Conservation (phyloP, 2,888 invertebrate genomes). For the Acanthacorydalis orientalis region DNA sequence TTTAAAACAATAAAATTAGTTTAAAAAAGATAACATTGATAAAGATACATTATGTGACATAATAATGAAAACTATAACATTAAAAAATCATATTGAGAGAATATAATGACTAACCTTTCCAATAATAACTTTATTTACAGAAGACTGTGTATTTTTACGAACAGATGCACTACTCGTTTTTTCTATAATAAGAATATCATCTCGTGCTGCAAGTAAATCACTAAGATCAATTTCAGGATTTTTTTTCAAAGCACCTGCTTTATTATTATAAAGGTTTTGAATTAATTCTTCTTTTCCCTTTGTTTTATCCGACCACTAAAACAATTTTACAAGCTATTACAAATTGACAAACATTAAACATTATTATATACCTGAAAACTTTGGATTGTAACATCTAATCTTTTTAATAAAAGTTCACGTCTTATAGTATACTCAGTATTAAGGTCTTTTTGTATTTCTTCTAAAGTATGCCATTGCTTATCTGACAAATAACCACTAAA, state of each 20-base stretch:
- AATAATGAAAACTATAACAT: no score
- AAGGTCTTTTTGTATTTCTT: conserved; percentile 51
- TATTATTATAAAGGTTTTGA: conserved; percentile 35
- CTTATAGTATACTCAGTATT: conserved; percentile 68
- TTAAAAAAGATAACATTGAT: no score
- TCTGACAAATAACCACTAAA: conserved; percentile 53
- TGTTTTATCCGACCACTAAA: conserved; percentile 69
- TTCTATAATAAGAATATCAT: conserved; percentile 71
- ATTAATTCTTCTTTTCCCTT: conserved; percentile 58
- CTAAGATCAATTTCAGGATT: conserved; percentile 53
- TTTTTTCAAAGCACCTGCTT: conserved; percentile 31
- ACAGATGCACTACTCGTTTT: conserved; percentile 82
- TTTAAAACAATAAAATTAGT: no score
- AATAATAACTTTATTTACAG: conserved; percentile 78
- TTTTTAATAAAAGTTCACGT: conserved; percentile 72
- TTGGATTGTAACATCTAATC: conserved; percentile 90
- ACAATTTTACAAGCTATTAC: conserved; percentile 9
- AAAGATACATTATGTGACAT: no score
- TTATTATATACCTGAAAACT: conserved; percentile 65
- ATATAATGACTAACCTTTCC: conserved; percentile 37
- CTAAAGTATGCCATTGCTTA: conserved; percentile 68
- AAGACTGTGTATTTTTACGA: conserved; percentile 66
- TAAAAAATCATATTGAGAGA: no score
- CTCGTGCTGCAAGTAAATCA: conserved; percentile 70
- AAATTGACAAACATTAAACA: background rate